These are phyloP conservation scores for Thecocarcelia acutangulata DNA, from an alignment of 2,888 invertebrate species.

Conservation along the genomic window DNA sequence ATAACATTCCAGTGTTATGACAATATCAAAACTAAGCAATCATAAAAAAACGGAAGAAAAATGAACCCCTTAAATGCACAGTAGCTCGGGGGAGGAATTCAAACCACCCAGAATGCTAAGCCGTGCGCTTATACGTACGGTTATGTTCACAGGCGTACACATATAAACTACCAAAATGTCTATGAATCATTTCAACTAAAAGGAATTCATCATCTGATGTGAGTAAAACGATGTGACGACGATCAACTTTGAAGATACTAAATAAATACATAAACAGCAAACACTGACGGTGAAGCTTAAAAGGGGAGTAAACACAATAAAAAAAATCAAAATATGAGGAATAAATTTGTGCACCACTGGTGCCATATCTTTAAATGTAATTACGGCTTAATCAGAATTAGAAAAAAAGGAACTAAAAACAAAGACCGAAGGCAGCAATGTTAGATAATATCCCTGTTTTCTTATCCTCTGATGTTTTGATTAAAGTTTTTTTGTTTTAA, in stretches of 20 bases:
- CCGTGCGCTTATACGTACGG: slow-evolving; percentile 2
- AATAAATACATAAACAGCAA: slow-evolving; percentile 67
- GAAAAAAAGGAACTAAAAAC: slow-evolving; percentile 23
- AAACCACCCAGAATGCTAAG: slow-evolving; percentile 55
- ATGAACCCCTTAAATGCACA: slow-evolving; percentile 44
- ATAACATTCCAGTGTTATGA: slow-evolving; percentile 27
- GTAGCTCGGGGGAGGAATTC: slow-evolving; percentile 43
- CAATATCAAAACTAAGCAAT: slow-evolving; percentile 30
- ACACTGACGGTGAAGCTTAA: slow-evolving; percentile 37
- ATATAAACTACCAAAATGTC: slow-evolving; percentile 60
- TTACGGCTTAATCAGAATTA: slow-evolving; percentile 81
- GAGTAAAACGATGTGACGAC: slow-evolving; percentile 48
- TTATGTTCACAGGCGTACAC: slow-evolving; percentile 42
- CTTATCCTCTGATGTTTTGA: slow-evolving; percentile 29
- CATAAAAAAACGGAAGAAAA: not conserved
- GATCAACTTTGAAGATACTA: slow-evolving; percentile 51
- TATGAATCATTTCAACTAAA: slow-evolving; percentile 64
- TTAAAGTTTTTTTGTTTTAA: slow-evolving; percentile 43
- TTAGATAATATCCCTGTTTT: slow-evolving; percentile 47
- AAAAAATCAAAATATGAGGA: slow-evolving; percentile 51
- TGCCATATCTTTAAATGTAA: slow-evolving; percentile 81
- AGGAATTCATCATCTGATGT: slow-evolving; percentile 77
- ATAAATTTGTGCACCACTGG: slow-evolving; percentile 75
- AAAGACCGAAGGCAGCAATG: slow-evolving; percentile 27
- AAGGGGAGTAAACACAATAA: slow-evolving; percentile 1